A percentile compares a stretch with the other conserved stretches of the same genome.
Conservation (phyloP, 2,113 vertebrate species). For the Opisthocomus hoazin region DNA sequence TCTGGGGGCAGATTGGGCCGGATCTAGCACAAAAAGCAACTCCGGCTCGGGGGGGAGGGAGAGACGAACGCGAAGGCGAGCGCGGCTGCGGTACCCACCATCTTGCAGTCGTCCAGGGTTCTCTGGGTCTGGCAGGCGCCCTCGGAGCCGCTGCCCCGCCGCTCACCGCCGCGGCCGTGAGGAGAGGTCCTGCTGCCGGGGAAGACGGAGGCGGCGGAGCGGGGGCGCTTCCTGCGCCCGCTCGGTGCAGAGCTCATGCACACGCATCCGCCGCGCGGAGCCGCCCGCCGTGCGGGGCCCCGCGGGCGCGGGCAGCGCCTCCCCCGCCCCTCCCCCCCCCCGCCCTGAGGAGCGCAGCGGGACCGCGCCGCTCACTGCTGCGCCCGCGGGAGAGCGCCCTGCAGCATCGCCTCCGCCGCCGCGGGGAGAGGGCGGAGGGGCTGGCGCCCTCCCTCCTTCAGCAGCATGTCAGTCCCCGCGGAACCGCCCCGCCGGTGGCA, state of each 20-base stretch:
- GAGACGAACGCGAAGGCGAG: too few species aligned
- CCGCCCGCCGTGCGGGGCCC: background rate
- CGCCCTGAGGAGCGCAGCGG: background rate
- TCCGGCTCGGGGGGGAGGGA: too few species aligned
- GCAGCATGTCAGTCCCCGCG: constrained; percentile 68
- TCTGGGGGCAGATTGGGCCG: background rate
- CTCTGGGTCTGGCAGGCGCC: constrained; percentile 81
- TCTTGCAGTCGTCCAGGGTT: constrained; percentile 93
- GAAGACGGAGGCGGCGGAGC: constrained; percentile 86
- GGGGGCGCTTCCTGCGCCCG: constrained; percentile 97
- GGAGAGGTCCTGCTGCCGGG: constrained; percentile 86
- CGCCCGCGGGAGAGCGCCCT: constrained; percentile 70
- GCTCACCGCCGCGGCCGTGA: constrained; percentile 80
- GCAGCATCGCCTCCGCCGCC: constrained; percentile 81
- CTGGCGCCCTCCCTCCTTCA: constrained; percentile 68
- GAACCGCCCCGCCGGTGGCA: constrained; percentile 39
- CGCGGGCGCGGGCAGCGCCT: background rate
- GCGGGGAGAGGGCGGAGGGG: constrained; percentile 8
- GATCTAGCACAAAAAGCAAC: background rate
- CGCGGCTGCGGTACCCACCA: constrained; percentile 78
- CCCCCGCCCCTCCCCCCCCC: constrained; percentile 10
- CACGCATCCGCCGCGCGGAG: constrained; percentile 81
- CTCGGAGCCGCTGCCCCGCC: constrained; percentile 86
- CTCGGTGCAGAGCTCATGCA: constrained; percentile 98
- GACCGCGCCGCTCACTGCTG: background rate